These are phyloP conservation scores for Notarius lentiginosus DNA, from an alignment of 2,113 vertebrate genomes.

Conservation along the genomic window DNA sequence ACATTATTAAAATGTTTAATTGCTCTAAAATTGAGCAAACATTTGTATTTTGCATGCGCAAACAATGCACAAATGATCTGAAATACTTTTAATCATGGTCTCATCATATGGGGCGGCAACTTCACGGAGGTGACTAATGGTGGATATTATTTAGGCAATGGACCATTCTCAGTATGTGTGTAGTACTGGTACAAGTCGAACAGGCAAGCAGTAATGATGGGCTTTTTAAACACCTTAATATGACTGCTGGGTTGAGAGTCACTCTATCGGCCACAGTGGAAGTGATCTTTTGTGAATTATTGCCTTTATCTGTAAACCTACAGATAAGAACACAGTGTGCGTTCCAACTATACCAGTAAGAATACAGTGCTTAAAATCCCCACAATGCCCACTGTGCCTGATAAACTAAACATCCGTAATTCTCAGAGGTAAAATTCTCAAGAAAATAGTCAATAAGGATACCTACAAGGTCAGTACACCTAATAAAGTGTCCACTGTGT, in stretches of 20 bases:
- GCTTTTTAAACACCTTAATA: neutral
- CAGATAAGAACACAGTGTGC: neutral
- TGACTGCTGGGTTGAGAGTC: neutral
- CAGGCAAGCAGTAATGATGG: neutral
- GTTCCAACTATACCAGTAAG: neutral
- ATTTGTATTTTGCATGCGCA: too few relatives aligned
- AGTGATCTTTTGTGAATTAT: neutral
- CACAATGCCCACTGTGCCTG: too few relatives aligned
- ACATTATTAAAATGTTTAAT: too few relatives aligned
- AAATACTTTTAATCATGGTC: too few relatives aligned
- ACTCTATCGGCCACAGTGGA: neutral
- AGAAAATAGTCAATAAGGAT: neutral
- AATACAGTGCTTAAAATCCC: neutral
- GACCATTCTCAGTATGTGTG: neutral
- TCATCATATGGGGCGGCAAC: too few relatives aligned
- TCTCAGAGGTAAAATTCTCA: neutral
- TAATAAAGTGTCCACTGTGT: constrained; percentile 5
- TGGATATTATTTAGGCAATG: neutral
- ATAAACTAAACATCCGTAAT: neutral
- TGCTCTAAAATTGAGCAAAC: too few relatives aligned
- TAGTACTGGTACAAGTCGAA: neutral
- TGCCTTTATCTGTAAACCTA: neutral
- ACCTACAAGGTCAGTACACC: neutral
- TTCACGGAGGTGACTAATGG: too few relatives aligned
- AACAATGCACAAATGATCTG: too few relatives aligned